These are phyloP conservation scores for Pegoplata infirma DNA, from an alignment of 2,888 invertebrate species.

Conservation along the genomic window DNA sequence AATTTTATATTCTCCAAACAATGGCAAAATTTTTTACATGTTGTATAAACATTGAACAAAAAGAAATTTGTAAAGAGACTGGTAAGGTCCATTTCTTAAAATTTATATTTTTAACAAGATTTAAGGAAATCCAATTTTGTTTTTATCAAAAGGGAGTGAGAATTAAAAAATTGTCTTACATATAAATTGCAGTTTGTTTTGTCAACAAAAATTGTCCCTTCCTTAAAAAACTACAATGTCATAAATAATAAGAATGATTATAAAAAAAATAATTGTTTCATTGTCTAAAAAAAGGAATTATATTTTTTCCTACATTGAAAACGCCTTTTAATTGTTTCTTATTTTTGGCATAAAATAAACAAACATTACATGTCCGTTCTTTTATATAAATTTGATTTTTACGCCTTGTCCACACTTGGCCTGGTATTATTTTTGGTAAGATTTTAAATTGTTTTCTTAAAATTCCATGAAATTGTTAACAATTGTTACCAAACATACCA, in stretches of 20 bases:
- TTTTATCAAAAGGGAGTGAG: slow-evolving; percentile 58
- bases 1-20: slow-evolving; percentile 22
- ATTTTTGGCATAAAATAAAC: slow-evolving; percentile 40
- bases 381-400: slow-evolving; percentile 58
- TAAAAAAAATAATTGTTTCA: slow-evolving; percentile 44
- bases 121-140: slow-evolving; percentile 25
- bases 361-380: slow-evolving; percentile 43
- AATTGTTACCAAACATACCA: slow-evolving; percentile 22
- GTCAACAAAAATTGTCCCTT: neutral
- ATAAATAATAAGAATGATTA: slow-evolving; percentile 14
- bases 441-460: slow-evolving; percentile 32
- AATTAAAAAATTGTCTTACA: slow-evolving; percentile 31
- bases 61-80: neutral
- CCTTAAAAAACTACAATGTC: neutral
- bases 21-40: slow-evolving; percentile 29
- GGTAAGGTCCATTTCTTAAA: slow-evolving; percentile 19
- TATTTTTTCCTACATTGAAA: slow-evolving; percentile 61
- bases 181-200: slow-evolving; percentile 31
- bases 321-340: slow-evolving; percentile 64
- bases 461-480: slow-evolving; percentile 61
- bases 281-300: slow-evolving; percentile 40
- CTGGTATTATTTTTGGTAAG: slow-evolving; percentile 30
- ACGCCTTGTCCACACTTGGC: slow-evolving; percentile 65
- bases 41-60: slow-evolving; percentile 44
- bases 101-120: neutral